These are phyloP conservation scores for Lasiurus borealis DNA, from an alignment of 2,113 vertebrate genomes.

Conservation along the genomic window DNA sequence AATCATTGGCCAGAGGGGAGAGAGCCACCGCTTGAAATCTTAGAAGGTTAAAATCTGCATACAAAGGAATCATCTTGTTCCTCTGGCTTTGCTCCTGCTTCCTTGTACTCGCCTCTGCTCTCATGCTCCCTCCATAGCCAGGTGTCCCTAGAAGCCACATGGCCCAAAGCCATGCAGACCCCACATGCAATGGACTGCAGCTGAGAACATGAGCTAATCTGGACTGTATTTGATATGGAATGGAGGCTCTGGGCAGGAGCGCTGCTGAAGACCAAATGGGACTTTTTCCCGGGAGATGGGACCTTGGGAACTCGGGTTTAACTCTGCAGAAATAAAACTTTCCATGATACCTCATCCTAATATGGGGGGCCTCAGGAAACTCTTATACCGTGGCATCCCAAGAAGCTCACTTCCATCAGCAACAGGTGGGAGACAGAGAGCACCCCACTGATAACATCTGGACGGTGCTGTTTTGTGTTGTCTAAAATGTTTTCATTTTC, in stretches of 20 bases:
- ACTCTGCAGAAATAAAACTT: not conserved
- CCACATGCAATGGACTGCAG: too few species aligned
- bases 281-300: too few species aligned
- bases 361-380: not conserved
- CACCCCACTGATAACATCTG: not conserved
- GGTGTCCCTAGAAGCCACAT: not conserved
- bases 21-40: not conserved
- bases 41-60: not conserved
- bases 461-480: not conserved
- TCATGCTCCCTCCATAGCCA: not conserved
- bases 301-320: not conserved
- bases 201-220: not conserved
- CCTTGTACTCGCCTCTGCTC: not conserved
- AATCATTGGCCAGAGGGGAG: not conserved
- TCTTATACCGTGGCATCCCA: not conserved
- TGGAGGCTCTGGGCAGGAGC: not conserved
- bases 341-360: not conserved
- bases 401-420: not conserved
- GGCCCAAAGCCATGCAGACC: too few species aligned
- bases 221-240: not conserved
- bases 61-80: not conserved
- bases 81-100: not conserved
- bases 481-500: conserved; percentile 41
- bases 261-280: not conserved
- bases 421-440: not conserved